Evolutionary conservation across 2,888 invertebrate genomes (phyloP).

Genomic region (Autographa gamma): DNA sequence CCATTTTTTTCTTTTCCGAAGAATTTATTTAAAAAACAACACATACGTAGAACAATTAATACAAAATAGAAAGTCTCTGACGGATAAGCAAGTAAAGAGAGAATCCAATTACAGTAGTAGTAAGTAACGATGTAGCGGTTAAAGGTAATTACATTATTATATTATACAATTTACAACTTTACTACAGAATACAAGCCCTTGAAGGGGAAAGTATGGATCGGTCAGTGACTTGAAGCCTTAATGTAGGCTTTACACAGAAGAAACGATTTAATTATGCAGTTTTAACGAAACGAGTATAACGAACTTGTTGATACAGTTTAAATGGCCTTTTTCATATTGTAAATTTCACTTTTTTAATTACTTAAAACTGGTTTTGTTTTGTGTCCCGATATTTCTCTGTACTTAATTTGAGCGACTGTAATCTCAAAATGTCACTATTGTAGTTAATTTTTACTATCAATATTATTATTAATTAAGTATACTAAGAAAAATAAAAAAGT

Average conservation of each 20-base stretch:
- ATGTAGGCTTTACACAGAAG: background rate
- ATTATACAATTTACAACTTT: conserved; percentile 30
- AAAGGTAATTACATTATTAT: conserved; percentile 32
- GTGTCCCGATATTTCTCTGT: background rate
- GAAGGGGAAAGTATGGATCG: conserved; percentile 24
- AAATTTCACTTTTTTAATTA: conserved; percentile 7
- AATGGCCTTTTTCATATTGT: background rate
- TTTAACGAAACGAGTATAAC: conserved; percentile 13
- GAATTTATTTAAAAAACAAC: background rate
- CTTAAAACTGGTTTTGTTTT: background rate
- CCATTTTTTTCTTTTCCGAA: background rate
- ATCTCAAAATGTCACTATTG: background rate
- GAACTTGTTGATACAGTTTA: conserved; percentile 11
- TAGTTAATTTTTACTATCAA: too few species aligned
- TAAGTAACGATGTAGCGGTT: conserved; percentile 29
- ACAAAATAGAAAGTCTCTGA: conserved; percentile 44
- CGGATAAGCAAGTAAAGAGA: conserved; percentile 20
- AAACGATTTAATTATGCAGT: background rate
- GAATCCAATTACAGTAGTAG: conserved; percentile 38
- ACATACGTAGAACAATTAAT: conserved; percentile 32
- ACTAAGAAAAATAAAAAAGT: too few species aligned
- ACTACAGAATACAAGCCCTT: conserved; percentile 15
- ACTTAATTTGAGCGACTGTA: background rate
- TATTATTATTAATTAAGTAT: too few species aligned
- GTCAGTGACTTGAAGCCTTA: conserved; percentile 5